A percentile compares a stretch with the other conserved stretches of the same genome.
Conservation (phyloP, 2,797 vertebrate species). For the Lepus townsendii region DNA sequence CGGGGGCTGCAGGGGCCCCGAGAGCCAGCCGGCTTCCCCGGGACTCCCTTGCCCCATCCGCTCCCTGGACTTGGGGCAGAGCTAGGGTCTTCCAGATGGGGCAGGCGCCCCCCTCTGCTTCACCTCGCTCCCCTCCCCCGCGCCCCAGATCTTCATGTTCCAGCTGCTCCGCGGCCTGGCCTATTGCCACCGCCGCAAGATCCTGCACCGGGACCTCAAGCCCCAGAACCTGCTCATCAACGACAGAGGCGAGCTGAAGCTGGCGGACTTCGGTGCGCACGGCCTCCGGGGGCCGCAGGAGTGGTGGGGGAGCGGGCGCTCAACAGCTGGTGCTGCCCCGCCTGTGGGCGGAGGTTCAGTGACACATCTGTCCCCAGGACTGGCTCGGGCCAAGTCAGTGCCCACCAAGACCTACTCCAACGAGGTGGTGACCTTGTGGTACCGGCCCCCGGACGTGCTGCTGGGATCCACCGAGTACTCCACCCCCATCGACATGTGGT, state of each 20-base stretch:
- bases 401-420: constrained; percentile 98
- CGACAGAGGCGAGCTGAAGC: constrained; percentile 96
- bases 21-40: not conserved
- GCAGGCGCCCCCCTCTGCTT: not conserved
- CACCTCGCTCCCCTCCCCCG: not conserved
- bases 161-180: constrained; percentile 96
- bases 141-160: constrained; percentile 97
- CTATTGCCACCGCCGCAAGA: constrained; percentile 97
- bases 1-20: not conserved
- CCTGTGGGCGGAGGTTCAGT: not conserved
- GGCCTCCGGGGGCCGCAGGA: constrained; percentile 40
- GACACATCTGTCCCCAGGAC: constrained; percentile 83
- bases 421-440: constrained; percentile 98
- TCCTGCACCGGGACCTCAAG: constrained; percentile 97
- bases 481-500: constrained; percentile 99
- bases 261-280: constrained; percentile 95
- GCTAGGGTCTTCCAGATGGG: not conserved
- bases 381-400: constrained; percentile 94
- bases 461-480: constrained; percentile 97
- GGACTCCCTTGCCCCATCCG: not conserved
- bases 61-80: not conserved
- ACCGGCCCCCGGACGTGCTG: constrained; percentile 96
- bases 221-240: constrained; percentile 99
- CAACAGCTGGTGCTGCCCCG: not conserved
- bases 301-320: not conserved